Evolutionary conservation across 2,888 invertebrate genomes (phyloP).

Genomic region (Yponomeuta cagnagella): DNA sequence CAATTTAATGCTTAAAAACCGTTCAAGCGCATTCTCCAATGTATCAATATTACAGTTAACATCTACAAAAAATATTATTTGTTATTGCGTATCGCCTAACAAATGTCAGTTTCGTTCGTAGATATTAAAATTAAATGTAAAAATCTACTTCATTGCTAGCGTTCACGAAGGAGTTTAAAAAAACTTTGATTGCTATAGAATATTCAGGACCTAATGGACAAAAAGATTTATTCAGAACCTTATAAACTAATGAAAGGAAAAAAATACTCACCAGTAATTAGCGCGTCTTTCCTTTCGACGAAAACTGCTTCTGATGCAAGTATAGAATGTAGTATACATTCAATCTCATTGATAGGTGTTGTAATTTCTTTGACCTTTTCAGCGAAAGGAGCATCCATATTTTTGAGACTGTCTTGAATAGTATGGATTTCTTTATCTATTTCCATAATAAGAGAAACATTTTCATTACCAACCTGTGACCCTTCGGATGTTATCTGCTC

Average conservation of each 20-base stretch:
- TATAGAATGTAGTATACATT: slow-evolving; percentile 40
- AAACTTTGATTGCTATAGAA: too few relatives aligned
- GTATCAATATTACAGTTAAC: slow-evolving; percentile 45
- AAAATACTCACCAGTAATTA: slow-evolving; percentile 41
- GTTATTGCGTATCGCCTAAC: neutral
- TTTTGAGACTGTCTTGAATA: slow-evolving; percentile 48
- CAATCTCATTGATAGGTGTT: slow-evolving; percentile 45
- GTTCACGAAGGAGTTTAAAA: too few relatives aligned
- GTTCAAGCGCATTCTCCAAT: slow-evolving; percentile 37
- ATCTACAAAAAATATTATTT: slow-evolving; percentile 39
- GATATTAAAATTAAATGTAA: too few relatives aligned
- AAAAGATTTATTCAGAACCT: too few relatives aligned
- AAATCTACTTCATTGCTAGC: too few relatives aligned
- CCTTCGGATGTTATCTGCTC: slow-evolving; percentile 40
- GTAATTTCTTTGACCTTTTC: slow-evolving; percentile 37
- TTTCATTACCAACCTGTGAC: slow-evolving; percentile 33
- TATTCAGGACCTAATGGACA: too few relatives aligned
- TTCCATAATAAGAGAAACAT: slow-evolving; percentile 44
- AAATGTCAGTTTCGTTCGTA: too few relatives aligned
- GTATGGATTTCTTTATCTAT: slow-evolving; percentile 51
- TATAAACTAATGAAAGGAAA: neutral
- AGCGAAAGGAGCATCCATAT: slow-evolving; percentile 37
- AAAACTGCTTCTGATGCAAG: slow-evolving; percentile 31
- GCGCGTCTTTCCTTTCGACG: slow-evolving; percentile 26
- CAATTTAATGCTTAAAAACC: slow-evolving; percentile 34